Base-by-base conservation (phyloP, 2,888 invertebrate genomes). In the Dicyrtomina minuta region DNA sequence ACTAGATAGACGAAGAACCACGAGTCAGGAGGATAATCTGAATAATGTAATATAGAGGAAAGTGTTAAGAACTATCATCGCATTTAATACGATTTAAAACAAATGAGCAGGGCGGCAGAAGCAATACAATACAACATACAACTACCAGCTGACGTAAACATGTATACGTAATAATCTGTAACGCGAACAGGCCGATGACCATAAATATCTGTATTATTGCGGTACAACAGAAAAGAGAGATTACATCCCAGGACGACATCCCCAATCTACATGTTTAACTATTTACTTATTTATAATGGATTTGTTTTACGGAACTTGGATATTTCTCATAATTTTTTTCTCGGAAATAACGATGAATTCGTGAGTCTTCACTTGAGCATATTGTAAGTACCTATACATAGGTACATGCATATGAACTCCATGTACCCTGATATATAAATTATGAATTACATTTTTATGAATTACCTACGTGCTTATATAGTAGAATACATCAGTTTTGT, bases 251-350 rank as follows among this genome's bases (percentile, higher is more conserved):
- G n/a, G n/a, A n/a, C n/a, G n/a, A n/a, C 33, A 33, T 33, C 8
- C 33, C 33, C 33, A 8, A 33, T 33, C 33, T 8, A 33, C 33
- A 33, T 33, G 33, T 33, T 33, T 33, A 41, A 39, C 20, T 39
- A 41, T 41, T 58, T 58, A 39, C 58, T 58, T 41, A 58, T 58
- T 58, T 58, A 58, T 58, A 58, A 41, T 58, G 58, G 41, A 58
- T 39, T 58, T 58, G 41, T 41, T 58, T 58, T 58, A 58, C 58
- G 58, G 41, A 58, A 58, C 41, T 58, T 58, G 41, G 58, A 58
- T 58, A 39, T 51, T 58, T 41, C 58, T 41, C 58, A 58, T n/a
- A 39, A 3, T 58, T 58, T 58, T 58, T 58, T 58, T 17, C 58
- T 13, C 39, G 24, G 8, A n/a, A 10, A 58, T 41, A 20, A 33